Evolutionary conservation across 2,113 vertebrate species (phyloP), one percentile per base, ranked within the genome.

Genomic region (Ammodytes marinus): DNA sequence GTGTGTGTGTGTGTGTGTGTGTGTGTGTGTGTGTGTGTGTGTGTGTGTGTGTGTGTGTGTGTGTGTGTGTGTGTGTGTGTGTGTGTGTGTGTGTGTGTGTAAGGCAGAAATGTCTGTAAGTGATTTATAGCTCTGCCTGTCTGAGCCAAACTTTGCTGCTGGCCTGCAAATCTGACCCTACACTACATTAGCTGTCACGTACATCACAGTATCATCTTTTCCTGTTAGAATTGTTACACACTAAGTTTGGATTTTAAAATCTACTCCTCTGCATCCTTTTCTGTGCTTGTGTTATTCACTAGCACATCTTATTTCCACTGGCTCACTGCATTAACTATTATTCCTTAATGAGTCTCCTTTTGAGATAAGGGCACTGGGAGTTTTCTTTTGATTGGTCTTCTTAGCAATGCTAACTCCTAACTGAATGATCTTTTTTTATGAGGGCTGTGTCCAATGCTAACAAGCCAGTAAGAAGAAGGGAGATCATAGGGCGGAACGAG

Each of bases 41-140:
- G 59, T 77, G n/a, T 69, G 59, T 63, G 55, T 69, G 45, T n/a
- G 50, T 12, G 19, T 49, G n/a, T 47, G 45, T 49, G 17, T 19
- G 40, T 67, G 2, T 49, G n/a, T 47, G 45, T 49, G 17, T 19
- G 40, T 67, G 2, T 45, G 4, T 66, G 0, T 60, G 12, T 66
- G 10, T 54, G 11, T 66, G 19, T 79, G 49, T 68, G n/a, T 74
- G 46, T 71, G 35, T 49, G 27, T 55, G 39, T 66, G 54, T 60
- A 66, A 69, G 40, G 43, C 55, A 57, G 63, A 49, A 52, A 70
- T 75, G 61, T 79, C 45, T 0, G 47, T 49, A 55, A 71, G 69
- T 93, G 90, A 92, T 92, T 93, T 91, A 92, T 90, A 58, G 80
- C 86, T 79, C 70, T 61, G 9, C 42, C 45, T 83, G 79, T 75